Conservation (phyloP, 1,140 invertebrate genomes). For the Zaprionus davidi region DNA sequence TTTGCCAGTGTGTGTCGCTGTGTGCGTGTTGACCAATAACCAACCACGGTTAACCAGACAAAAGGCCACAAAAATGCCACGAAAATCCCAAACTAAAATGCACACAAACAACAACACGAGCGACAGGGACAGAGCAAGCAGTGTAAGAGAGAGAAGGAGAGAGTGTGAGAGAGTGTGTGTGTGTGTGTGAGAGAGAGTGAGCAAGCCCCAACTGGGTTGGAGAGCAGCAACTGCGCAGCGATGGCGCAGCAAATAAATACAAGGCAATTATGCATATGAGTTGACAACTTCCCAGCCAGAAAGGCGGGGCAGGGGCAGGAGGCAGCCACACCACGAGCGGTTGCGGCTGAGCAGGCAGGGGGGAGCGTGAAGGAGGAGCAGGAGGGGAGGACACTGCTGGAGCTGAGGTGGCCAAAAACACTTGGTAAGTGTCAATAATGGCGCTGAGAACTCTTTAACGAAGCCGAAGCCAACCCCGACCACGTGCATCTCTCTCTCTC, state of each 20-base stretch:
- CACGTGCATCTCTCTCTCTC: neutral
- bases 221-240: constrained; percentile 65
- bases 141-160: constrained; percentile 18
- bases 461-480: constrained; percentile 3
- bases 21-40: constrained; percentile 78
- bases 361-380: neutral
- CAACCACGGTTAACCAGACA: constrained; percentile 84
- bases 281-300: constrained; percentile 72
- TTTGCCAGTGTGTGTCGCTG: constrained; percentile 9
- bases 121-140: constrained; percentile 18
- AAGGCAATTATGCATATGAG: constrained; percentile 79
- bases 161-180: neutral
- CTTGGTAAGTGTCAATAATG: constrained; percentile 79
- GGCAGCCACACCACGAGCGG: neutral
- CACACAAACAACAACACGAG: constrained; percentile 68
- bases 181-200: constrained; percentile 27
- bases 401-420: constrained; percentile 25
- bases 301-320: neutral
- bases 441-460: constrained; percentile 73
- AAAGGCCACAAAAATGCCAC: constrained; percentile 84
- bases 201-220: constrained; percentile 34
- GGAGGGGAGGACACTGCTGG: neutral
- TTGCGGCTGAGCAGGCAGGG: neutral
- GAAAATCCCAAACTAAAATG: constrained; percentile 84
- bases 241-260: constrained; percentile 66